phyloP scores from a whole-genome alignment of 2,888 invertebrate species.

The Cosmia trapezina region DNA sequence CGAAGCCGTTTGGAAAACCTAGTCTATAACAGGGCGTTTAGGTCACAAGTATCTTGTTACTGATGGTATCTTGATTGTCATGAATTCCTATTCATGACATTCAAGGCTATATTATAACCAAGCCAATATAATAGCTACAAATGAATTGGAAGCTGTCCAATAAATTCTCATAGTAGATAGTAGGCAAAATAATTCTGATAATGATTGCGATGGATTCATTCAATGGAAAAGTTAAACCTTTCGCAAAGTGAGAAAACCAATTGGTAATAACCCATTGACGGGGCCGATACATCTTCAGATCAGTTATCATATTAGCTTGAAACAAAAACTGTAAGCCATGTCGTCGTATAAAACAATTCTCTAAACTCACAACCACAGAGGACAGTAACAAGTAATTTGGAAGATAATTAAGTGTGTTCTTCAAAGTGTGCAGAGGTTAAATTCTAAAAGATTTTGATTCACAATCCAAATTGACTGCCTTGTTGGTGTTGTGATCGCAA shows the following conservation, averaged over 20 bases:
- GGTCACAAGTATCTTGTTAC: neutral
- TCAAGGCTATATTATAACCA: too few relatives aligned
- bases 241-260: neutral
- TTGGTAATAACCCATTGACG: neutral
- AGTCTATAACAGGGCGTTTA: neutral
- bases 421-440: neutral
- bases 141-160: conserved; percentile 3
- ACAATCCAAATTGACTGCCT: neutral
- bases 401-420: neutral
- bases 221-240: neutral
- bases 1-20: too few relatives aligned
- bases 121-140: conserved; percentile 3
- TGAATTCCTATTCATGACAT: too few relatives aligned
- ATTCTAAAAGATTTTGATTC: neutral
- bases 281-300: neutral
- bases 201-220: neutral
- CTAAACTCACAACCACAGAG: neutral
- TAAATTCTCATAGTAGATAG: conserved; percentile 5
- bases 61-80: too few relatives aligned
- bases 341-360: neutral
- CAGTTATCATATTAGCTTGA: neutral
- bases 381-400: neutral
- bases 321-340: neutral
- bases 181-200: too few relatives aligned
- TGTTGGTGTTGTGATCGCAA: too few relatives aligned